phyloP scores from a whole-genome alignment of 1,140 invertebrate species.

The Sinella curviseta region DNA sequence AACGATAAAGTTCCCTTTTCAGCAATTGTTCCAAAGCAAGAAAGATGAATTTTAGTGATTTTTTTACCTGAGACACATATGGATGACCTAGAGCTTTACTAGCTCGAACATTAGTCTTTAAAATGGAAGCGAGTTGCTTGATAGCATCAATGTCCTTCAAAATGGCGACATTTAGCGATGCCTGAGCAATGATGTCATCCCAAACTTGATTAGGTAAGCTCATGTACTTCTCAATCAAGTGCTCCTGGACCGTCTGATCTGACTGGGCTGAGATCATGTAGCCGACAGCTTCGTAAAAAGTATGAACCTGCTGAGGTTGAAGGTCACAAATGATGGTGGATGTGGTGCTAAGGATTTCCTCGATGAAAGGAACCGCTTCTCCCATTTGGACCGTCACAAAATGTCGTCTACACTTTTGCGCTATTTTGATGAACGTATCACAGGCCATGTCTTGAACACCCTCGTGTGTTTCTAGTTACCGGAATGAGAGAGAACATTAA shows the following conservation, averaged over 20 bases:
- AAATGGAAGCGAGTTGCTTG: constrained; percentile 94
- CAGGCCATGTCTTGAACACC: constrained; percentile 99
- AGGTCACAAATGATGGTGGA: constrained; percentile 96
- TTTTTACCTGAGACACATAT: constrained; percentile 80
- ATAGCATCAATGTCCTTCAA: constrained; percentile 95
- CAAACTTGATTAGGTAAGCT: constrained; percentile 96
- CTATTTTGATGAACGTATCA: constrained; percentile 99
- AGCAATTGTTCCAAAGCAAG: too few species aligned
- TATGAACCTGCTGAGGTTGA: constrained; percentile 93
- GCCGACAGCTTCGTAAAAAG: constrained; percentile 99
- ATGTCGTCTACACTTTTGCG: constrained; percentile 96
- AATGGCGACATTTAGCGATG: constrained; percentile 91
- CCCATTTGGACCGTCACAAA: constrained; percentile 96
- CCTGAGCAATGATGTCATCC: constrained; percentile 98
- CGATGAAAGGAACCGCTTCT: constrained; percentile 92
- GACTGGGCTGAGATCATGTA: constrained; percentile 97
- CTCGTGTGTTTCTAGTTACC: constrained; percentile 88
- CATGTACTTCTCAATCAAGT: constrained; percentile 97
- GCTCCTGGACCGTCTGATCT: constrained; percentile 84
- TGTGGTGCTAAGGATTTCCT: constrained; percentile 95
- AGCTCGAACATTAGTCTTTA: constrained; percentile 97
- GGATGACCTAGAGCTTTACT: constrained; percentile 96
- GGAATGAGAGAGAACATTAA: constrained; percentile 39
- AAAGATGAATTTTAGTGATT: not conserved
- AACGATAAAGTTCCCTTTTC: too few species aligned